Conservation (phyloP, 2,797 vertebrate species). For the Aphelocoma californica region DNA sequence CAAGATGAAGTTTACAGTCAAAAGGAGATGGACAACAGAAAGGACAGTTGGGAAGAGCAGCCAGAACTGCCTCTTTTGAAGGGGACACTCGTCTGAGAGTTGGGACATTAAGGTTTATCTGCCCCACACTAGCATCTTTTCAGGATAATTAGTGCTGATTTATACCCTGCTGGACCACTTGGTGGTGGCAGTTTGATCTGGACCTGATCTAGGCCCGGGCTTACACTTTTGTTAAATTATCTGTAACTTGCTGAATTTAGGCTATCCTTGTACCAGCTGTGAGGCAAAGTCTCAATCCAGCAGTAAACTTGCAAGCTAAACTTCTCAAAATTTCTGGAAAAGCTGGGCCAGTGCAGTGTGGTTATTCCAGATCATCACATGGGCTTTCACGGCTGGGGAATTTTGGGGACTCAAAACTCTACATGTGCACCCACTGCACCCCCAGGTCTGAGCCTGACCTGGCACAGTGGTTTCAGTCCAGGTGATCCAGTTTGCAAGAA, state of each 20-base stretch:
- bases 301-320: background rate
- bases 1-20: background rate
- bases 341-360: too few relatives aligned
- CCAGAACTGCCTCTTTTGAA: background rate
- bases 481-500: background rate
- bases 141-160: background rate
- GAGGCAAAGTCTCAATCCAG: background rate
- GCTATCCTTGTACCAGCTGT: background rate
- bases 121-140: background rate
- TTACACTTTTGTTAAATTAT: background rate
- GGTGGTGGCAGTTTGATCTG: background rate
- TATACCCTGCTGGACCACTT: background rate
- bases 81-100: fast-evolving
- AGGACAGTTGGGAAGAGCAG: background rate
- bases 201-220: background rate
- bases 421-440: background rate
- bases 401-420: background rate
- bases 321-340: background rate
- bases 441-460: background rate
- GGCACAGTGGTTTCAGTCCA: fast-evolving
- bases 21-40: background rate
- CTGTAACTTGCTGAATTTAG: background rate
- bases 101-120: background rate
- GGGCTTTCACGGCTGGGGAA: background rate
- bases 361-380: background rate